Conservation (phyloP, 1,140 invertebrate genomes). For the Bradysia coprophila region DNA sequence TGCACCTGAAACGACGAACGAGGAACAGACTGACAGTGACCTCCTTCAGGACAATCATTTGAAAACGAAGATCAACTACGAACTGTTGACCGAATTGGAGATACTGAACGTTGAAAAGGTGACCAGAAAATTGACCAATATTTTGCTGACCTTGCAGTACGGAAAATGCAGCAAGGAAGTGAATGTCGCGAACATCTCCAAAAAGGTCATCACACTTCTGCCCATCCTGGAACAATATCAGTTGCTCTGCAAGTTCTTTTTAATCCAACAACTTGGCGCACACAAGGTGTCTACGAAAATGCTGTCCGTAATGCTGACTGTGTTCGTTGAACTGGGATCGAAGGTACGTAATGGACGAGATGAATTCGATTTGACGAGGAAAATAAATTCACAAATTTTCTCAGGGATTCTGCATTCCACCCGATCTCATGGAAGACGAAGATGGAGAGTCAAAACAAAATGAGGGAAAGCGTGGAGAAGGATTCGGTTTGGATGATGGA, state of each 20-base stretch:
- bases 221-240: slow-evolving; percentile 66
- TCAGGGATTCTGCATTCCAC: slow-evolving; percentile 80
- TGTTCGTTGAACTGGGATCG: slow-evolving; percentile 66
- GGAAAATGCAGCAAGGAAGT: slow-evolving; percentile 9
- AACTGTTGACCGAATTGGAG: slow-evolving; percentile 33
- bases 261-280: slow-evolving; percentile 52
- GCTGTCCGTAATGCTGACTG: slow-evolving; percentile 57
- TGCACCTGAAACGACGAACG: slow-evolving; percentile 22
- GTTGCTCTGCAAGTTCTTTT: slow-evolving; percentile 53
- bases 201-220: slow-evolving; percentile 22
- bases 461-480: slow-evolving; percentile 35
- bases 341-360: slow-evolving; percentile 43
- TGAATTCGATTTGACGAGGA: no score
- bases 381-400: no score
- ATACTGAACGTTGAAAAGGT: slow-evolving; percentile 30
- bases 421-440: slow-evolving; percentile 52
- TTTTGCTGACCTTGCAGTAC: slow-evolving; percentile 13
- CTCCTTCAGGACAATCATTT: slow-evolving; percentile 40
- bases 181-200: no score
- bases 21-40: slow-evolving; percentile 23
- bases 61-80: slow-evolving; percentile 36
- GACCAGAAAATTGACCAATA: slow-evolving; percentile 20
- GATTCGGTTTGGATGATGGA: slow-evolving; percentile 79
- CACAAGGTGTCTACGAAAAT: slow-evolving; percentile 68
- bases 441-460: slow-evolving; percentile 39